Conservation (phyloP, 2,888 invertebrate species). For the Thera obeliscata region DNA sequence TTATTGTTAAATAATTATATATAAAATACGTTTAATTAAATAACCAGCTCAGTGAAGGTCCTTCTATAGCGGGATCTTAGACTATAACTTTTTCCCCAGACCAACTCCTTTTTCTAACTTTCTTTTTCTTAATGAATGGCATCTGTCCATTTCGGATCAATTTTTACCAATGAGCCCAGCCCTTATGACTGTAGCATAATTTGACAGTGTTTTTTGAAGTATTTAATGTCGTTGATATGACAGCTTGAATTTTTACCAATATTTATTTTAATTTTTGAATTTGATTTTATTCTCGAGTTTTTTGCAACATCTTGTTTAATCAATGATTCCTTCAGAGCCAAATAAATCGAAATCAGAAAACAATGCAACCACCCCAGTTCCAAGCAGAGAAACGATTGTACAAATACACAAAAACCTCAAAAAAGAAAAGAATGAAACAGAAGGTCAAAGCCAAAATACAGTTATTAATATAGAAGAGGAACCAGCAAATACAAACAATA, state of each 20-base stretch:
- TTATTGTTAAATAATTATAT: too few relatives aligned
- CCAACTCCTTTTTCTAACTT: too few relatives aligned
- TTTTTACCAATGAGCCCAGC: too few relatives aligned
- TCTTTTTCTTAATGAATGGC: too few relatives aligned
- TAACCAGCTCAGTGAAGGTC: too few relatives aligned
- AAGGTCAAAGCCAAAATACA: neutral
- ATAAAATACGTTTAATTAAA: too few relatives aligned
- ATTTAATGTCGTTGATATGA: neutral
- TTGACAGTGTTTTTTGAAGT: neutral
- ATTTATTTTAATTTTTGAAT: neutral
- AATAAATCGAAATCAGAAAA: neutral
- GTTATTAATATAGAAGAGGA: slow-evolving; percentile 4
- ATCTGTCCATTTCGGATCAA: too few relatives aligned
- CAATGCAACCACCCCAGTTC: neutral
- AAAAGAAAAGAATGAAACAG: neutral
- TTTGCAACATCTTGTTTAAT: neutral
- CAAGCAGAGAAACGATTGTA: neutral
- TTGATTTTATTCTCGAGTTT: neutral
- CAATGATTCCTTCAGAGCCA: neutral
- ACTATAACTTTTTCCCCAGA: too few relatives aligned
- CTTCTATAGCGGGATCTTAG: too few relatives aligned
- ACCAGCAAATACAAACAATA: neutral
- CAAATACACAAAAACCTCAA: neutral
- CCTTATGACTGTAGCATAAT: neutral
- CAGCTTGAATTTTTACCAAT: neutral